A percentile compares a stretch with the other conserved stretches of the same genome.
phyloP scores from a whole-genome alignment of 2,113 vertebrate genomes.

The Callospermophilus lateralis region DNA sequence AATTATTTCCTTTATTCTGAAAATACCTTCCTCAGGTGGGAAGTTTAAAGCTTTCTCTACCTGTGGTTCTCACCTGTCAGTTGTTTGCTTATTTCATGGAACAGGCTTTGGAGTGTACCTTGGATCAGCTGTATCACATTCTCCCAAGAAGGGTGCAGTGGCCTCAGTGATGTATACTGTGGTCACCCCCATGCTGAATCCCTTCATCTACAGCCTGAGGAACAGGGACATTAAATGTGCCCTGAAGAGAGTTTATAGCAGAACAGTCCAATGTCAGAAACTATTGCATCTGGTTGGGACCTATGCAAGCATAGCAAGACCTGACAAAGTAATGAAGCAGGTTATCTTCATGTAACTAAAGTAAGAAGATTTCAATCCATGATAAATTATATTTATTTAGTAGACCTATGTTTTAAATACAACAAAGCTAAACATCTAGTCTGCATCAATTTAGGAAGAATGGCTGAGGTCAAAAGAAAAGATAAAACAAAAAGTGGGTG shows the following conservation, averaged over 20 bases:
- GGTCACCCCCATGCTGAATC: neutral
- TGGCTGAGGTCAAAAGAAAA: no score
- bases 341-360: no score
- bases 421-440: neutral
- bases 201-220: neutral
- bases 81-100: conserved; percentile 20
- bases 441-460: no score
- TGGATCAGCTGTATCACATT: neutral
- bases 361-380: no score
- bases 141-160: neutral
- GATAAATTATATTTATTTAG: no score
- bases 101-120: neutral
- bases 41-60: conserved; percentile 32
- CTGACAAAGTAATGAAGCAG: no score
- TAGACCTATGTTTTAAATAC: neutral
- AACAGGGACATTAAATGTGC: neutral
- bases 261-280: neutral
- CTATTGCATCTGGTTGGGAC: no score
- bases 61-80: conserved; percentile 10
- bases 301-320: no score
- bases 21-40: neutral
- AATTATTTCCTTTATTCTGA: neutral
- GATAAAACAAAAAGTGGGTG: no score
- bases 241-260: neutral
- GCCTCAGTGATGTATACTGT: neutral